Conservation (phyloP, 2,888 invertebrate genomes). For the Anticlea derivata region DNA sequence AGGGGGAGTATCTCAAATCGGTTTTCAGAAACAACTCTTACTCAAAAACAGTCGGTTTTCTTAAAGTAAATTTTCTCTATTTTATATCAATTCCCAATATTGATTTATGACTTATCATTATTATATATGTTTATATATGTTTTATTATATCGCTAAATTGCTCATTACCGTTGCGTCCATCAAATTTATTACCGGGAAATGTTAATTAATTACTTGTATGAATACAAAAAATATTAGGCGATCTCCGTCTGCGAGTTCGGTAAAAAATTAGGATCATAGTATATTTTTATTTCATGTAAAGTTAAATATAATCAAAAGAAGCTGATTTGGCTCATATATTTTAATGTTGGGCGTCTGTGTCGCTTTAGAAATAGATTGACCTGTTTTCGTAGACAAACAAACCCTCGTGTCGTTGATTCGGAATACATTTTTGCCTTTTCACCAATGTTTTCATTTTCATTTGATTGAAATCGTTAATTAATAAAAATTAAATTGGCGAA, state of each 20-base stretch:
- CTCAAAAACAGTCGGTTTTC: too few species aligned
- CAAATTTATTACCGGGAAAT: slow-evolving; percentile 49
- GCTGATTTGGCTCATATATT: slow-evolving; percentile 44
- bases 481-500: too few species aligned
- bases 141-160: slow-evolving; percentile 39
- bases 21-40: too few species aligned
- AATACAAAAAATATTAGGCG: too few species aligned
- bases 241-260: slow-evolving; percentile 34
- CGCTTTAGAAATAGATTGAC: slow-evolving; percentile 47
- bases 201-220: slow-evolving; percentile 51
- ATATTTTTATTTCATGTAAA: slow-evolving; percentile 46
- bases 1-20: too few species aligned
- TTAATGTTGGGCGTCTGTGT: slow-evolving; percentile 40
- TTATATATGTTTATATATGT: neutral
- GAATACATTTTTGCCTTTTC: neutral
- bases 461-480: slow-evolving; percentile 8
- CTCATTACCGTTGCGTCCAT: slow-evolving; percentile 43
- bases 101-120: slow-evolving; percentile 5
- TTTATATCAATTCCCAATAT: too few species aligned
- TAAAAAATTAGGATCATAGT: slow-evolving; percentile 24
- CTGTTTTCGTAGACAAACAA: slow-evolving; percentile 36
- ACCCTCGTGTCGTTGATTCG: slow-evolving; percentile 5
- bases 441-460: neutral
- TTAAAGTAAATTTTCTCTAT: too few species aligned
- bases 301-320: slow-evolving; percentile 55